Evolutionary conservation across 2,797 vertebrate genomes (phyloP), one percentile per base, ranked within the genome.

Genomic region (Poeciliopsis infans): DNA sequence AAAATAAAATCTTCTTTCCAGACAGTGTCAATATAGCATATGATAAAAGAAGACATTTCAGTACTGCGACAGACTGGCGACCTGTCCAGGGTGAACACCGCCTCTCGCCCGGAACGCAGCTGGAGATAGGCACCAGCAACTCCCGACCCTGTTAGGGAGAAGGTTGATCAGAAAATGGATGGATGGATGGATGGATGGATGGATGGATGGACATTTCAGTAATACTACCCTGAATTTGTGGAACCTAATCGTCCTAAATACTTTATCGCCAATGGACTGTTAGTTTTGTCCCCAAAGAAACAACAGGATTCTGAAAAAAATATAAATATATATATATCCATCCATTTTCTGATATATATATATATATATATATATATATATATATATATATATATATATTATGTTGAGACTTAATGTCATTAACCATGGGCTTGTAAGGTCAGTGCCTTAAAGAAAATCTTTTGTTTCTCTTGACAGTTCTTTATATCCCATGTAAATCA

Each of bases 401-500:
- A 31, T 31, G 31, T 31, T 31, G 31, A 31, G 31, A 31, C 31
- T 31, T 31, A 31, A 31, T 31, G 31, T 31, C 31, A 31, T 31
- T 31, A 31, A 31, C 31, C 31, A 31, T 31, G 31, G 31, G 31
- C 72, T 39, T 57, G 33, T 73, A 43, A 73, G 36, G 59, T 43
- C 28, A 25, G 12, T 2, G 7, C 39, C 41, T 64, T 18, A 53
- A 69, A 66, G 73, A 53, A 83, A 70, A 45, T 10, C 66, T 73
- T 41, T 68, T 78, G 3, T 79, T 79, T 47, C 10, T 61, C 36
- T 75, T 57, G 43, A 33, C 39, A 39, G 2, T 59, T 45, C 41
- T 53, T 43, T 75, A 33, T 77, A 64, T 84, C 78, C 73, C 33
- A 73, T 46, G 66, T 81, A 66, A 83, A 74, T 75, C 7, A 23